phyloP scores from a whole-genome alignment of 2,113 vertebrate genomes.

The Amazona guildingii region DNA sequence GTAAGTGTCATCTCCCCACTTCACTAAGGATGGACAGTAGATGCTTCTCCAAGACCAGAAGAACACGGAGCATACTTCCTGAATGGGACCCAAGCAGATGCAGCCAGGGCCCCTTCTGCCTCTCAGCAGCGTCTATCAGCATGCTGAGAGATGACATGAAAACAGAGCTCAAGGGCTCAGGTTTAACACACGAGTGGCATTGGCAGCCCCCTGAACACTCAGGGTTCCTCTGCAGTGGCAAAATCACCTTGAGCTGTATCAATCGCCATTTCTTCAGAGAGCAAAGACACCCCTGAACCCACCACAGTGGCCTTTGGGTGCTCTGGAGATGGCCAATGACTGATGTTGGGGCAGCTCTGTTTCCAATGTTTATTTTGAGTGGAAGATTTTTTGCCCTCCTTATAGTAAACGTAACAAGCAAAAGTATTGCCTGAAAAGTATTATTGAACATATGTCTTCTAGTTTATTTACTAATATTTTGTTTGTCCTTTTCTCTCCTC shows the following conservation, averaged over 20 bases:
- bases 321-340: neutral
- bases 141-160: neutral
- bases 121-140: accelerated
- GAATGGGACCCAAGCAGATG: accelerated
- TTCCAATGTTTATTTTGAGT: neutral
- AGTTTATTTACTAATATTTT: constrained; percentile 75
- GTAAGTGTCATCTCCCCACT: neutral
- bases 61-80: accelerated
- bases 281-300: neutral
- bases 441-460: constrained; percentile 50
- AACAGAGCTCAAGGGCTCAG: neutral
- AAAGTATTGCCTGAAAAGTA: constrained; percentile 66
- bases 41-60: neutral
- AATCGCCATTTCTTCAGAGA: neutral
- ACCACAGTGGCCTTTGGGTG: accelerated
- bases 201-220: neutral
- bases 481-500: constrained; percentile 42
- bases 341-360: neutral
- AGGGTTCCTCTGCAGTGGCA: neutral
- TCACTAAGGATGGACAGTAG: neutral
- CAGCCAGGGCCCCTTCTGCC: neutral
- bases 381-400: neutral
- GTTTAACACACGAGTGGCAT: neutral
- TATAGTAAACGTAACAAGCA: constrained; percentile 41
- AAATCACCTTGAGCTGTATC: neutral